Conservation (phyloP, 1,140 invertebrate species). For the Muscidifurax raptorellus region DNA sequence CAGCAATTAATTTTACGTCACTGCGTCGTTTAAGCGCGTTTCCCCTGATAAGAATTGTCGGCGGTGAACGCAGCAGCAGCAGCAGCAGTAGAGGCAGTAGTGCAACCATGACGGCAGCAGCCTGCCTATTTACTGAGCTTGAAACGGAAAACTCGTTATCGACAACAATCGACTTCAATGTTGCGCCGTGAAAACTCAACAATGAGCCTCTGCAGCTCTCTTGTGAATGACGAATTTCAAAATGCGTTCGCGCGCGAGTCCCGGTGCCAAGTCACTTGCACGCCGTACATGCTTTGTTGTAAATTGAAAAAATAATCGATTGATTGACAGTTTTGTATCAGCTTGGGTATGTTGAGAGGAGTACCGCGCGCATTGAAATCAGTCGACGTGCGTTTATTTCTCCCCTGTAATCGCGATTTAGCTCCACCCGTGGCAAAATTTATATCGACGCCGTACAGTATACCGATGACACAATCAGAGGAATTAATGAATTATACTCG, state of each 20-base stretch:
- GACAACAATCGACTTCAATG: constrained; percentile 32
- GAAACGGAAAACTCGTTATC: constrained; percentile 50
- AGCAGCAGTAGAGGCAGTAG: background rate
- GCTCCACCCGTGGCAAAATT: no score
- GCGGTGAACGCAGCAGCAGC: background rate
- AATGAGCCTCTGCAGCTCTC: constrained; percentile 4
- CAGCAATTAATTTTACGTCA: constrained; percentile 45
- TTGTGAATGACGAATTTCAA: constrained; percentile 26
- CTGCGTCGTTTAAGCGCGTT: constrained; percentile 18
- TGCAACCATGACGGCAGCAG: background rate
- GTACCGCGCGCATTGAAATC: no score
- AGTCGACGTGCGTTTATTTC: background rate
- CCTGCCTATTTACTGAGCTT: background rate
- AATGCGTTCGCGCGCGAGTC: background rate
- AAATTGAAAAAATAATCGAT: constrained; percentile 6
- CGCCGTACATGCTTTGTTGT: background rate
- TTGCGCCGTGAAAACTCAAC: constrained; percentile 30
- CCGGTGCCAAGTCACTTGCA: background rate
- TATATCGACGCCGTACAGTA: no score
- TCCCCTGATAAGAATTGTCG: constrained; percentile 18
- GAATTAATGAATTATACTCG: no score
- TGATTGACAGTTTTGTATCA: background rate
- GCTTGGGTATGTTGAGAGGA: background rate
- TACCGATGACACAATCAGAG: no score
- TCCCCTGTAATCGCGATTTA: background rate